Conservation (phyloP, 2,797 vertebrate genomes). For the Hemibagrus guttatus region DNA sequence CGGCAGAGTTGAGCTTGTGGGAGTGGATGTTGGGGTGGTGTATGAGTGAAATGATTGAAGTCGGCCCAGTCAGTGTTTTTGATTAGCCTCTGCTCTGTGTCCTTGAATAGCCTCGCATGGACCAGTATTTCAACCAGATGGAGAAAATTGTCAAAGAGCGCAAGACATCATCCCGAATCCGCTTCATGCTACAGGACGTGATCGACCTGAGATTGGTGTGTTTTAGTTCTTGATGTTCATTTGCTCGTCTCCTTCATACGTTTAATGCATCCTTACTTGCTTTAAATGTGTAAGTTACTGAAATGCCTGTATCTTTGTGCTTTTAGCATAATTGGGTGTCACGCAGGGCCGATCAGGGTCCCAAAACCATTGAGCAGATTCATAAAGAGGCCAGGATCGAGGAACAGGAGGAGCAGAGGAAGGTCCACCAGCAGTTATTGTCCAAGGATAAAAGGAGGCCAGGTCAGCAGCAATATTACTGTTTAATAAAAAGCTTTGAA, state of each 20-base stretch:
- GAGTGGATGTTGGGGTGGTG: neutral
- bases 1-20: neutral
- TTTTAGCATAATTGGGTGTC: slow-evolving; percentile 94
- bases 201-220: slow-evolving; percentile 92
- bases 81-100: slow-evolving; percentile 36
- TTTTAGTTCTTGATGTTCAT: neutral
- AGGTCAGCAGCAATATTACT: slow-evolving; percentile 72
- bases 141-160: slow-evolving; percentile 99
- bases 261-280: neutral
- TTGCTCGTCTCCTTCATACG: neutral
- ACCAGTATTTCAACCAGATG: slow-evolving; percentile 99
- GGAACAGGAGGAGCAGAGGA: slow-evolving; percentile 96
- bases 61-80: slow-evolving; percentile 17
- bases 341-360: slow-evolving; percentile 92
- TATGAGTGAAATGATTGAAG: neutral
- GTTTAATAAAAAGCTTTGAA: neutral
- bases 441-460: slow-evolving; percentile 92
- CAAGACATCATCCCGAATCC: slow-evolving; percentile 96
- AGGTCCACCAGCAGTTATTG: slow-evolving; percentile 94
- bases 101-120: slow-evolving; percentile 89
- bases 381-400: slow-evolving; percentile 98
- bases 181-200: slow-evolving; percentile 96
- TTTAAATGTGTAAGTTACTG: neutral
- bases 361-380: slow-evolving; percentile 98
- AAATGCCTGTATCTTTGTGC: neutral